Conservation (phyloP, 2,797 vertebrate genomes). For the Leuciscus waleckii region DNA sequence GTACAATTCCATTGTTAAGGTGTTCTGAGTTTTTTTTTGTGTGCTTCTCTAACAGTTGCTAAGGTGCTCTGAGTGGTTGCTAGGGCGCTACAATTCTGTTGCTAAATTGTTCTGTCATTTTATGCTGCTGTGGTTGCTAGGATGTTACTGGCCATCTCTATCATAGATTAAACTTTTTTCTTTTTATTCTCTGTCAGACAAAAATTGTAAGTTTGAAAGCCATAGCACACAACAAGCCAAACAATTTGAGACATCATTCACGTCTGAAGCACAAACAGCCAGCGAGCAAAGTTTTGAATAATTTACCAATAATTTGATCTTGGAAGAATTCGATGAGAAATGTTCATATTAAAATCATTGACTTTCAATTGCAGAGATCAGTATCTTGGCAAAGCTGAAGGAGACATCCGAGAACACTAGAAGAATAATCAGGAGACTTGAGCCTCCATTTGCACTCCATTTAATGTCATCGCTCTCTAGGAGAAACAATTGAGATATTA, state of each 20-base stretch:
- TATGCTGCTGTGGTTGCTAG: neutral
- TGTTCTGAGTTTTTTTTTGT: neutral
- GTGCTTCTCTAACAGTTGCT: neutral
- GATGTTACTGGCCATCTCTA: neutral
- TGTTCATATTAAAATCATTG: neutral
- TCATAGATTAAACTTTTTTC: neutral
- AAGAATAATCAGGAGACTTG: neutral
- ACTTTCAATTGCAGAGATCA: neutral
- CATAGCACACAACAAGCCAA: neutral
- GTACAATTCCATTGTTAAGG: neutral
- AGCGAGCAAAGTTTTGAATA: neutral
- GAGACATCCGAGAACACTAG: neutral
- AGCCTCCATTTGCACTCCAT: neutral
- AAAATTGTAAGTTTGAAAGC: neutral
- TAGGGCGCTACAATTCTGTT: neutral
- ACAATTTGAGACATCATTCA: neutral
- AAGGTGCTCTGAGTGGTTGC: neutral
- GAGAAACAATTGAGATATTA: slow-evolving; percentile 1
- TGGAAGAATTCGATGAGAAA: slow-evolving; percentile 7
- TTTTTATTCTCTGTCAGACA: neutral
- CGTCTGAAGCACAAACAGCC: neutral
- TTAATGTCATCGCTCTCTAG: neutral
- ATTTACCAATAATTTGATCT: neutral
- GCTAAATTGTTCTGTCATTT: neutral
- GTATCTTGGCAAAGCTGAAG: neutral